Evolutionary conservation across 2,797 vertebrate species (phyloP).

Genomic region (Microcaecilia unicolor): DNA sequence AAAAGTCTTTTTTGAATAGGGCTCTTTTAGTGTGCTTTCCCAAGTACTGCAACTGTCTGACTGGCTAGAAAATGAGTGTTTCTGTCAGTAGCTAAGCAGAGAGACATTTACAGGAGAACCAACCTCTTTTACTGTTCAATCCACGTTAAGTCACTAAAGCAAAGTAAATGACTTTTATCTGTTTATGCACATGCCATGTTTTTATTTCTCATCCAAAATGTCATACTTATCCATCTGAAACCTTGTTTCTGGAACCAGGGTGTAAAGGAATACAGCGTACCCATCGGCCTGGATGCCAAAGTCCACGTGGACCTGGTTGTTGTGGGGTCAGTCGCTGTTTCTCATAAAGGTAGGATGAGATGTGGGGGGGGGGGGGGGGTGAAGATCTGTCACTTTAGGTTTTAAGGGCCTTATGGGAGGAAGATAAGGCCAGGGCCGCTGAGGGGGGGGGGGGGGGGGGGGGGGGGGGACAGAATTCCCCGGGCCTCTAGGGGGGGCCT

Average conservation of each 20-base stretch:
- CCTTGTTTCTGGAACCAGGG: conserved; percentile 51
- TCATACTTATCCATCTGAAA: not conserved
- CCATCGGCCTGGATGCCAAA: conserved; percentile 70
- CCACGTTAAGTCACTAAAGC: not conserved
- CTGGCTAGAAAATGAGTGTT: no score
- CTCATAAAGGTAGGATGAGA: conserved; percentile 77
- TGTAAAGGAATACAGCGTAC: conserved; percentile 74
- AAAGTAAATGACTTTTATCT: not conserved
- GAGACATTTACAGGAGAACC: no score
- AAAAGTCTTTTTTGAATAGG: no score
- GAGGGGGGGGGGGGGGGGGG: no score
- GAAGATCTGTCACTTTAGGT: not conserved
- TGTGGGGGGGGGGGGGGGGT: not conserved
- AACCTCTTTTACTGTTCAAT: no score
- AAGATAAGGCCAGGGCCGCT: no score
- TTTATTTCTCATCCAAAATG: not conserved
- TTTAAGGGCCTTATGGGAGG: no score
- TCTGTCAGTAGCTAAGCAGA: no score
- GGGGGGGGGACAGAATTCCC: no score
- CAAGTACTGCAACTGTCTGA: no score
- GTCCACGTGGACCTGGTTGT: conserved; percentile 78
- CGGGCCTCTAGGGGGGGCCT: no score
- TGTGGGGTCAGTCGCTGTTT: conserved; percentile 91
- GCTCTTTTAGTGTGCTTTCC: no score
- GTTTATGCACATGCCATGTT: conserved; percentile 2